These are phyloP conservation scores for Abscondita cerata DNA, from an alignment of 2,888 invertebrate species.

Conservation along the genomic window DNA sequence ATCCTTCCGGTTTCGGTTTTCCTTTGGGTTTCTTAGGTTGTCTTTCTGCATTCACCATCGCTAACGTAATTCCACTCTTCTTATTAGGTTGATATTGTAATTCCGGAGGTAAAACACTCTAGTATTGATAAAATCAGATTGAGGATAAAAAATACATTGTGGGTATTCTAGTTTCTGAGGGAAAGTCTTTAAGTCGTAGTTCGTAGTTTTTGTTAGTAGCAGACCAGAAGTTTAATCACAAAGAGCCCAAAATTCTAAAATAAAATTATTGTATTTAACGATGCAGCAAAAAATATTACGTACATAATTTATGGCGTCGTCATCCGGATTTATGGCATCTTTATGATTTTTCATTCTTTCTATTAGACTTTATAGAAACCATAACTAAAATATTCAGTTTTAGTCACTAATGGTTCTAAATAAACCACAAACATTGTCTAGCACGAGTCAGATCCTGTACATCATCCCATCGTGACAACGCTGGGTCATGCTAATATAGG, in stretches of 20 bases:
- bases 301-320: conserved; percentile 83
- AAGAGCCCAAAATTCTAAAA: conserved; percentile 92
- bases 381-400: conserved; percentile 93
- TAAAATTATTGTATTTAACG: conserved; percentile 8
- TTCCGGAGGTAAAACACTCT: conserved; percentile 84
- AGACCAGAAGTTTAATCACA: conserved; percentile 95
- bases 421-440: conserved; percentile 91
- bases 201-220: conserved; percentile 84
- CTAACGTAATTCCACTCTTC: conserved; percentile 56
- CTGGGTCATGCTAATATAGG: conserved; percentile 92
- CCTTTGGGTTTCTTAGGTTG: conserved; percentile 58
- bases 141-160: conserved; percentile 88
- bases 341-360: conserved; percentile 95
- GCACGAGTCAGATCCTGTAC: conserved; percentile 77
- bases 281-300: conserved; percentile 57
- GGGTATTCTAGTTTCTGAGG: conserved; percentile 85
- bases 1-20: conserved; percentile 62
- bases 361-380: conserved; percentile 94
- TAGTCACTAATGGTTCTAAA: conserved; percentile 92
- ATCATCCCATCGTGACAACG: conserved; percentile 79
- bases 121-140: conserved; percentile 77
- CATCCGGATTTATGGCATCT: conserved; percentile 84
- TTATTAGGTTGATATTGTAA: conserved; percentile 66
- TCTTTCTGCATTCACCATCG: conserved; percentile 58
- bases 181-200: conserved; percentile 89